These are phyloP conservation scores for Eupeodes latifasciatus DNA, from an alignment of 2,888 invertebrate species.

Conservation along the genomic window DNA sequence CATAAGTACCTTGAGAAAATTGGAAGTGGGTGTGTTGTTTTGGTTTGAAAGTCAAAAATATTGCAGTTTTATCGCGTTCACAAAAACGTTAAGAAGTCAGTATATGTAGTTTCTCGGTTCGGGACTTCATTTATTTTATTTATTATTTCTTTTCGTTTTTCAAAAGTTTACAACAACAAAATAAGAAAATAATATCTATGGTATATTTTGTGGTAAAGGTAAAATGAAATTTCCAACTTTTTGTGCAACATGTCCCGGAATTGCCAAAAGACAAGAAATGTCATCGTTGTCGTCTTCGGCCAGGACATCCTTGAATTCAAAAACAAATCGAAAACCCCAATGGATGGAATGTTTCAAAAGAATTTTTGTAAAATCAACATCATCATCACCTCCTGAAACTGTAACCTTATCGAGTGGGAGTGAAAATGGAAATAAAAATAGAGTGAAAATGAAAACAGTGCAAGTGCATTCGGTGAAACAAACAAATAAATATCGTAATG, in stretches of 20 bases:
- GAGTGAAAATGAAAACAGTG: constrained; percentile 51
- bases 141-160: constrained; percentile 40
- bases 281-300: constrained; percentile 30
- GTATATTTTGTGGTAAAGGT: not conserved
- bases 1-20: not conserved
- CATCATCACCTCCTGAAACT: constrained; percentile 12
- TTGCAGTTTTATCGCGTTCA: constrained; percentile 70
- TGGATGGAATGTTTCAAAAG: constrained; percentile 61
- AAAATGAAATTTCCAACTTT: constrained; percentile 70
- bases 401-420: constrained; percentile 4
- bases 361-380: constrained; percentile 43
- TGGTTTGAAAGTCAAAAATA: constrained; percentile 18
- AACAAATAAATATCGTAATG: constrained; percentile 64
- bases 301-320: constrained; percentile 24
- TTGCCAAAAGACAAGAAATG: constrained; percentile 47
- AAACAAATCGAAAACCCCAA: constrained; percentile 46
- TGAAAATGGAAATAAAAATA: not conserved
- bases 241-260: constrained; percentile 62
- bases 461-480: constrained; percentile 47
- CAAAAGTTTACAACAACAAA: not conserved
- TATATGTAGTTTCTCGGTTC: not conserved
- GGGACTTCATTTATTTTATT: constrained; percentile 8
- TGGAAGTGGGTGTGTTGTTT: constrained; percentile 32
- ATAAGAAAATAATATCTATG: not conserved
- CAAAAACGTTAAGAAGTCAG: constrained; percentile 58